Base-by-base conservation (phyloP, 1,140 invertebrate genomes). In the Ceratoteleas bidentatus region DNA sequence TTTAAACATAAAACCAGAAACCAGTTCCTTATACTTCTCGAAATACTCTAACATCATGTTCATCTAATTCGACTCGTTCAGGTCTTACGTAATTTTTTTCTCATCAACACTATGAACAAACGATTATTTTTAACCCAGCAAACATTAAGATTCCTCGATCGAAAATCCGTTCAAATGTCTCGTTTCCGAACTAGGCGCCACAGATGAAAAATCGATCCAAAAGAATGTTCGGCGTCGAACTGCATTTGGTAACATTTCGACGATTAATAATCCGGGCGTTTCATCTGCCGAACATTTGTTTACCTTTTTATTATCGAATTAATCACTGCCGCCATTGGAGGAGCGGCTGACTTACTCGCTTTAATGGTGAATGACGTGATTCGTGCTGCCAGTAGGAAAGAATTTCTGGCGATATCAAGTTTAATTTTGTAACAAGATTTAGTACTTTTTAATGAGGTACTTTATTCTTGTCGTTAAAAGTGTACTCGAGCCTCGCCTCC, bases 351-450 rank as follows among this genome's bases (percentile, higher is more conserved):
- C 36, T 62, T 73, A 38, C 36, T 62, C 62, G 53, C 58, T 32
- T 60, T 61, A 45, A 61, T 61, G 49, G n/a, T n/a, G 7, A 61
- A 8, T 61, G 56, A 54, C 11, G 66, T 52, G 60, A 60, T 16
- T 52, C 24, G 34, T 40, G 7, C 13, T 13, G 61, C 14, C 2
- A 10, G 13, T 43, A 52, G 45, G 53, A n/a, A n/a, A n/a, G n/a
- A n/a, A n/a, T n/a, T 54, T 47, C 38, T 47, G 38, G 45, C 62
- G 14, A 50, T 65, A 74, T 65, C 0, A 58, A 65, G 34, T 64
- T 64, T 13, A 64, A 57, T 74, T 64, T 65, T 64, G 60, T 57
- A 74, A 74, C 33, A 65, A 64, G 60, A 74, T 74, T 65, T 64
- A 64, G 40, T 74, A 57, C 53, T 50, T 57, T 74, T 74, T 64